phyloP scores from a whole-genome alignment of 2,888 invertebrate genomes.

The Reticulitermes lucifugus region DNA sequence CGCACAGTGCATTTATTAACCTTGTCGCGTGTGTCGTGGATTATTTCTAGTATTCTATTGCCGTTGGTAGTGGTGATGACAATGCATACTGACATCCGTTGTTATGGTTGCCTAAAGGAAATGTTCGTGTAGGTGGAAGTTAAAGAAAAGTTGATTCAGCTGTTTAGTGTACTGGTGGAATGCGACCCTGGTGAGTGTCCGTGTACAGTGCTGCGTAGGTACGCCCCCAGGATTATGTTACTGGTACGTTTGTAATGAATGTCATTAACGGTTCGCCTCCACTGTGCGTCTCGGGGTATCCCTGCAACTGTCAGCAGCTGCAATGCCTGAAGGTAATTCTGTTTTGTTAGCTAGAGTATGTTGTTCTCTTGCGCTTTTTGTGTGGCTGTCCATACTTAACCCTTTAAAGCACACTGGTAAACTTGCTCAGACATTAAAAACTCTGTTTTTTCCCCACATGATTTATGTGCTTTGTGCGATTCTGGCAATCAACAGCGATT shows the following conservation, averaged over 20 bases:
- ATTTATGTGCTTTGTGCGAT: no score
- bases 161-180: not conserved
- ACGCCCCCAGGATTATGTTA: not conserved
- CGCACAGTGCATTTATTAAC: not conserved
- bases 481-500: no score
- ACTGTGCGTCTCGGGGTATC: not conserved
- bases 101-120: conserved; percentile 1
- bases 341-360: not conserved
- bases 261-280: not conserved
- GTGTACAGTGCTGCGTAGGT: not conserved
- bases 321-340: not conserved
- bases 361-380: not conserved
- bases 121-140: not conserved
- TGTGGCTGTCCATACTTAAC: not conserved
- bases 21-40: not conserved
- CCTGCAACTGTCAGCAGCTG: not conserved
- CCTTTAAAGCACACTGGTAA: no score
- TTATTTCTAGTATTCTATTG: not conserved
- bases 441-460: no score
- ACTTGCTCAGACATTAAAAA: no score
- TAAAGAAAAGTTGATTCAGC: not conserved
- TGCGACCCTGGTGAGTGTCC: not conserved
- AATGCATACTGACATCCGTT: not conserved
- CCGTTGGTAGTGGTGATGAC: not conserved
- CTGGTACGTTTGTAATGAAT: not conserved